A percentile compares a stretch with the other conserved stretches of the same genome.
Conservation (phyloP, 2,113 vertebrate genomes). For the Xenus cinereus region DNA sequence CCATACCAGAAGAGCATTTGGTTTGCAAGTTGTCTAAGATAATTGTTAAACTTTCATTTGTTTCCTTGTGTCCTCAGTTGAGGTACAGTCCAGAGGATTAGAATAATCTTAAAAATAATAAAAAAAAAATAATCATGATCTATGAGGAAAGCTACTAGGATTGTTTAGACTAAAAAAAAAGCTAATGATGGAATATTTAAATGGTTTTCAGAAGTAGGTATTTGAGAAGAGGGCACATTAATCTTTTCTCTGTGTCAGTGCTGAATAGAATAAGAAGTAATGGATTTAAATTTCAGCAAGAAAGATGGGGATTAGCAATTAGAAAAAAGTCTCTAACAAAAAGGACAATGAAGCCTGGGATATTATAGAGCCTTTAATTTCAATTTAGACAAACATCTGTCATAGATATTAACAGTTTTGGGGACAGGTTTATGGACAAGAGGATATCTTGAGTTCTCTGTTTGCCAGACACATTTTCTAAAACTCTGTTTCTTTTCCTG, state of each 20-base stretch:
- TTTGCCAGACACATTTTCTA: background rate
- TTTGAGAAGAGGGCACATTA: background rate
- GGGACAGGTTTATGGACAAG: background rate
- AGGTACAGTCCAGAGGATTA: background rate
- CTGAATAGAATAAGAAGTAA: background rate
- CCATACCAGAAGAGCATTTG: background rate
- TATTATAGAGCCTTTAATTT: background rate
- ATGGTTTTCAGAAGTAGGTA: background rate
- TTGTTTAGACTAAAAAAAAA: background rate
- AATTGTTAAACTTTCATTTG: background rate
- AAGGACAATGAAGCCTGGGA: background rate
- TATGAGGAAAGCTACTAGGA: background rate
- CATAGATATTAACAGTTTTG: background rate
- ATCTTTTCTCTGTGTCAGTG: background rate
- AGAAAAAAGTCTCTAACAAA: background rate
- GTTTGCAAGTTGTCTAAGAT: background rate
- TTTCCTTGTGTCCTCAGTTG: background rate
- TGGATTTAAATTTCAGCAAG: background rate
- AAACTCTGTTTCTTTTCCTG: background rate
- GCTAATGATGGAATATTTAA: background rate
- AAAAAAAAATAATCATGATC: background rate
- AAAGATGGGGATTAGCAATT: background rate
- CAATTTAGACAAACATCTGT: background rate
- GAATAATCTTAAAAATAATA: background rate
- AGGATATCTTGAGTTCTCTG: background rate